Base-by-base conservation (phyloP, 2,113 vertebrate genomes). In the Corythoichthys haematopterus region DNA sequence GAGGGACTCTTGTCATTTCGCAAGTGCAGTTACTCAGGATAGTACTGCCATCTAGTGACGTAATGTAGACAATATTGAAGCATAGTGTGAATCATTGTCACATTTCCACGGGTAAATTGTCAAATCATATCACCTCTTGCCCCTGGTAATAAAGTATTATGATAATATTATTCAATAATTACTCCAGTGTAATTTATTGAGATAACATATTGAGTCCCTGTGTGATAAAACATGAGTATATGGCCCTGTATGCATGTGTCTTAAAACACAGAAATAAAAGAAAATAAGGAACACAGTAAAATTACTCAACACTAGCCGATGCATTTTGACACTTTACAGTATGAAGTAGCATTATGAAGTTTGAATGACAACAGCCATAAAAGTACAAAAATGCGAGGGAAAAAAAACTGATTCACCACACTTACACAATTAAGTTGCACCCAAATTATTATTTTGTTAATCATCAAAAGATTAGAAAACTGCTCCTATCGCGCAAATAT, bases 31-130 rank as follows among this genome's bases (percentile, higher is more conserved):
- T 59, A 40, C 57, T n/a, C 59, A 61, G 16, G n/a, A 20, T 5
- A 20, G 20, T 62, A 20, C 60, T 62, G 40, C 20, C 40, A 62
- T 62, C 43, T 62, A 62, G 60, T 7, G 60, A 40, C n/a, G 3
- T 2, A 9, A 60, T 1, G 16, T 62, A 10, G 8, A 62, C 6
- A 14, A 5, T 14, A 10, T 10, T 46, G 10, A 55, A 6, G 33
- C 4, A 33, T 2, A 36, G 35, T 36, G 28, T 12, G 4, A 33
- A 52, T 52, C 20, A 12, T 57, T 56, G 11, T 13, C 33, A 56
- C 28, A 3, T 56, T 57, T 6, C 8, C 13, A 14, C 11, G 5
- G 47, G 20, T 33, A 33, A 55, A 55, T 33, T 20, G 3, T 55
- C 28, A 55, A 11, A 1, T 0, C 3, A 9, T 33, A 55, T 11